Conservation (phyloP, 2,888 invertebrate genomes). For the Cactoblastis cactorum region DNA sequence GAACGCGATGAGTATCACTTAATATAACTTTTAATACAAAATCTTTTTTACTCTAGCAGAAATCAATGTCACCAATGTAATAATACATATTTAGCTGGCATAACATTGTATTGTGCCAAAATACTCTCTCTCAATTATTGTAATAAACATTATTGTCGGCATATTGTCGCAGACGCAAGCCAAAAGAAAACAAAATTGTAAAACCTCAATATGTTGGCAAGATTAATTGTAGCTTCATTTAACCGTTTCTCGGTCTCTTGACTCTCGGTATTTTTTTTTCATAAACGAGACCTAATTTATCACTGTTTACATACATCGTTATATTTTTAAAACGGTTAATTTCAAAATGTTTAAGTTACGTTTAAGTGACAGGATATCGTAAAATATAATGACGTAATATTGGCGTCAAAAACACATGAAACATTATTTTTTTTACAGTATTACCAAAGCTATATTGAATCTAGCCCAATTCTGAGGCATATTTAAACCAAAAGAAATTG, state of each 20-base stretch:
- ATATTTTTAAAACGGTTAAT: too few species aligned
- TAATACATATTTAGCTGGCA: not conserved
- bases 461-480: too few species aligned
- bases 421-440: too few species aligned
- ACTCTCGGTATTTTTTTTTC: not conserved
- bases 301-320: too few species aligned
- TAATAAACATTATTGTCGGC: not conserved
- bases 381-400: too few species aligned
- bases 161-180: not conserved
- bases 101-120: not conserved
- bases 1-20: too few species aligned
- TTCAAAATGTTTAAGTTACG: too few species aligned
- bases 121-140: conserved; percentile 8
- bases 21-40: too few species aligned
- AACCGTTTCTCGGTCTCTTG: not conserved
- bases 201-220: not conserved
- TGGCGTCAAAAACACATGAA: too few species aligned
- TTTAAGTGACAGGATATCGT: too few species aligned
- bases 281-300: not conserved
- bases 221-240: not conserved
- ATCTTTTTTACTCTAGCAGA: not conserved
- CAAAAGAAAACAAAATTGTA: conserved; percentile 1
- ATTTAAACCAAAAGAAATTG: not conserved
- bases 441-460: too few species aligned
- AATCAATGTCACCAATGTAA: not conserved